Conservation (phyloP, 2,888 invertebrate genomes). For the Ecliptopera silaceata region DNA sequence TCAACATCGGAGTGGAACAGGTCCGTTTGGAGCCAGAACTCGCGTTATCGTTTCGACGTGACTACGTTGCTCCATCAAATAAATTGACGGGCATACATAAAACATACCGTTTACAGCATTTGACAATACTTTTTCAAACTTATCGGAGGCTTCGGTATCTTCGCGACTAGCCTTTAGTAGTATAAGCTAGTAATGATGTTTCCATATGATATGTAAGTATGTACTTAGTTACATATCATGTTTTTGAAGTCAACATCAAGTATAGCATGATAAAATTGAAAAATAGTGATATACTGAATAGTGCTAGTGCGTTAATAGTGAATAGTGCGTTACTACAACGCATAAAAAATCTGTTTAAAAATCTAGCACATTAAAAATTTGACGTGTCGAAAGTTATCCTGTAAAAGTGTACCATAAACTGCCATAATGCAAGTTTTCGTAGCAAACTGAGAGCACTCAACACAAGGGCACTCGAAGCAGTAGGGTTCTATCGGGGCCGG, state of each 20-base stretch:
- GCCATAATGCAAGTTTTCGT: slow-evolving; percentile 35
- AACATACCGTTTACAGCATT: slow-evolving; percentile 33
- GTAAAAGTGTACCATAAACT: slow-evolving; percentile 23
- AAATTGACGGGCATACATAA: slow-evolving; percentile 46
- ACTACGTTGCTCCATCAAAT: slow-evolving; percentile 48
- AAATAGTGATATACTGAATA: too few species aligned
- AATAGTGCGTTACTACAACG: too few species aligned
- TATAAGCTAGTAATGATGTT: too few species aligned
- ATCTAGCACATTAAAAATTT: background rate
- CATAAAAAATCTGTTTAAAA: background rate
- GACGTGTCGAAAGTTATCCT: slow-evolving; percentile 6
- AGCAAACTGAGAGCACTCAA: slow-evolving; percentile 29
- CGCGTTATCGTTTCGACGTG: slow-evolving; percentile 55
- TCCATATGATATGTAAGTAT: too few species aligned
- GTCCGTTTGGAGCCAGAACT: slow-evolving; percentile 38
- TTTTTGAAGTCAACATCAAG: too few species aligned
- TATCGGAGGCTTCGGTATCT: slow-evolving; percentile 14
- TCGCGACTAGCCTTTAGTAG: background rate
- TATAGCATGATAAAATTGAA: too few species aligned
- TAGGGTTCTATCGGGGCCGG: slow-evolving; percentile 16
- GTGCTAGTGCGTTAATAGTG: too few species aligned
- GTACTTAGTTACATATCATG: too few species aligned
- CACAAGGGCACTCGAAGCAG: slow-evolving; percentile 28
- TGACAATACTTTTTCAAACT: slow-evolving; percentile 30
- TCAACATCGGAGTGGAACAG: background rate